A percentile compares a stretch with the other conserved stretches of the same genome.
Conservation (phyloP, 1,140 invertebrate species). For the Conus betulinus region DNA sequence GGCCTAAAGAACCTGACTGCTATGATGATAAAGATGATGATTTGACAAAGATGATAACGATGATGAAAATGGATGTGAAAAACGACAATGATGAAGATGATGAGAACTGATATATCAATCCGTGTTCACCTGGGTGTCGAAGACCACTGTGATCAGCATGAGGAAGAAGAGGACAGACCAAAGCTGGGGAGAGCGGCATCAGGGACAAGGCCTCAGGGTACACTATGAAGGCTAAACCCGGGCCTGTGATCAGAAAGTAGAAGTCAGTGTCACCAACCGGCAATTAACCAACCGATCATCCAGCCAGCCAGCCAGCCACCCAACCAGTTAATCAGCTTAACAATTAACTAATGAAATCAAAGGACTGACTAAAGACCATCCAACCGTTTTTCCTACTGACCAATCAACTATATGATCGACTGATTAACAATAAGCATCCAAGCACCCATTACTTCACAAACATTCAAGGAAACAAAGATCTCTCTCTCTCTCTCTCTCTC, state of each 20-base stretch:
- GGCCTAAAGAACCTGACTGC: background rate
- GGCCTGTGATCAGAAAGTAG: background rate
- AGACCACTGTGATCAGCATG: constrained; percentile 35
- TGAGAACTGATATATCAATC: background rate
- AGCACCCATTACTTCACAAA: too few species aligned
- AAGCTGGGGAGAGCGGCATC: constrained; percentile 29
- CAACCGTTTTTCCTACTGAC: too few species aligned
- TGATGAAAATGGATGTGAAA: background rate
- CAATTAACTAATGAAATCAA: background rate
- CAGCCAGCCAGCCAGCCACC: background rate
- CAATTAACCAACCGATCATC: background rate
- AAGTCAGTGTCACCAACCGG: background rate
- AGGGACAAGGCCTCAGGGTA: constrained; percentile 37
- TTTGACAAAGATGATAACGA: background rate
- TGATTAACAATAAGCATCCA: background rate
- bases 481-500: too few species aligned
- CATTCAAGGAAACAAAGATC: too few species aligned
- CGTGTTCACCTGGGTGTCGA: constrained; percentile 30
- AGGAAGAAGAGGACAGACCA: constrained; percentile 43
- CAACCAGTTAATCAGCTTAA: too few species aligned
- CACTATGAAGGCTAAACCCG: constrained; percentile 35
- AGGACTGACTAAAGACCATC: too few species aligned
- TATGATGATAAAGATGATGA: background rate
- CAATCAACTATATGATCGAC: too few species aligned
- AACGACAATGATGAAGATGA: background rate